These are phyloP conservation scores for Cyclophora punctaria DNA, from an alignment of 2,888 invertebrate species.

Conservation along the genomic window DNA sequence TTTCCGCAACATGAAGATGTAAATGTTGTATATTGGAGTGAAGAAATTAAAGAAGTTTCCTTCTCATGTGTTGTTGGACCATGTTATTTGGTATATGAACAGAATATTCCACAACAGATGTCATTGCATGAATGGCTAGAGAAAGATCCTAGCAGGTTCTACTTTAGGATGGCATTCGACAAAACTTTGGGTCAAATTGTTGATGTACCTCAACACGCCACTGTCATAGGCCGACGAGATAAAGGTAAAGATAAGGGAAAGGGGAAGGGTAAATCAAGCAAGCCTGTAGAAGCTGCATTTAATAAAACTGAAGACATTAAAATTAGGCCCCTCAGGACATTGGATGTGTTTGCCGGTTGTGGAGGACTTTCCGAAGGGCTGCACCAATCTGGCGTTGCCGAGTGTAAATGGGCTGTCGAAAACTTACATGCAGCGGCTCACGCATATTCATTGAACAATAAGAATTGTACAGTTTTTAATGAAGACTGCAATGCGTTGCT, in stretches of 20 bases:
- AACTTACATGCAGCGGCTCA: constrained; percentile 84
- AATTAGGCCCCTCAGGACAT: constrained; percentile 74
- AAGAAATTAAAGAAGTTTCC: constrained; percentile 78
- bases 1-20: constrained; percentile 78
- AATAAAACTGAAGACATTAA: constrained; percentile 39
- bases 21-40: constrained; percentile 85
- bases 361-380: constrained; percentile 87
- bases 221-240: constrained; percentile 73
- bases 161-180: constrained; percentile 82
- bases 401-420: constrained; percentile 88
- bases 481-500: constrained; percentile 87
- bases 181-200: constrained; percentile 66
- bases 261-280: constrained; percentile 78
- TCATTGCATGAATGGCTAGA: constrained; percentile 76
- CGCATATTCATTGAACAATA: constrained; percentile 86
- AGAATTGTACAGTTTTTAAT: constrained; percentile 82
- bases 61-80: constrained; percentile 79
- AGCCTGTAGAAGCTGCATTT: constrained; percentile 30
- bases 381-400: constrained; percentile 80
- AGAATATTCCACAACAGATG: constrained; percentile 71
- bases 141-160: constrained; percentile 81
- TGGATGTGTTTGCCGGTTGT: constrained; percentile 92
- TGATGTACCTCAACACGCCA: constrained; percentile 78
- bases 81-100: constrained; percentile 79
- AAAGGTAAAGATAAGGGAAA: constrained; percentile 80